Base-by-base conservation (phyloP, 2,113 vertebrate genomes). In the Heloderma charlesbogerti region DNA sequence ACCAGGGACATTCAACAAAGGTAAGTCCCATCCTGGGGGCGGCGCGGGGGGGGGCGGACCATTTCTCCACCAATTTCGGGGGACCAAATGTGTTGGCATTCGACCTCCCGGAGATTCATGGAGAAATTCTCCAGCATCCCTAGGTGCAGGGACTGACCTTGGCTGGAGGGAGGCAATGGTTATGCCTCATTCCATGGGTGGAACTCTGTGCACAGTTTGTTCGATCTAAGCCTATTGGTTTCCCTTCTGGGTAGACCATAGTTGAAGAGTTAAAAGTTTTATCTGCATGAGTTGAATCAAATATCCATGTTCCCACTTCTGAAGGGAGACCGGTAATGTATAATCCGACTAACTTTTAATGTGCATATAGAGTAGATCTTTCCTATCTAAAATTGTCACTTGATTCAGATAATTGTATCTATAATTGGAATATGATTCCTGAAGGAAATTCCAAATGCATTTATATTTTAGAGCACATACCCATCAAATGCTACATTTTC, bases 381-480 rank as follows among this genome's bases (percentile, higher is more conserved):
- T 74, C 48, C 34, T 67, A 37, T 2, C 20, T 74, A 13, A 13
- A 75, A 4, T 71, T 67, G 13, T 43, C 6, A 8, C 0, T 40
- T 22, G 79, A 60, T 94, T n/a, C 45, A 86, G 6, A 6, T 79
- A 77, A 8, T 79, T 86, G 67, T 78, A 10, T 63, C 8, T 80
- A 13, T 51, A 60, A 87, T 25, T 4, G 1, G 16, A 83, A 87
- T 79, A 15, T 54, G 1, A 1, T 37, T 88, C 27, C 83, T 0
- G 34, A 31, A 84, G 48, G 81, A 93, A 82, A 88, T 2, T 72
- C 77, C 0, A 78, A 2, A 0, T 83, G 37, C 87, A 45, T 40
- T 90, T 89, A 8, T 71, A 60, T 69, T 92, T 29, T 66, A 86
- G 51, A 87, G 9, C 86, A 86, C 66, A 82, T 91, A 91, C 27